Percentiles rank a stretch among this genome's conserved stretches.
Conservation (phyloP, 2,797 vertebrate genomes). For the Molossus alvarezi region DNA sequence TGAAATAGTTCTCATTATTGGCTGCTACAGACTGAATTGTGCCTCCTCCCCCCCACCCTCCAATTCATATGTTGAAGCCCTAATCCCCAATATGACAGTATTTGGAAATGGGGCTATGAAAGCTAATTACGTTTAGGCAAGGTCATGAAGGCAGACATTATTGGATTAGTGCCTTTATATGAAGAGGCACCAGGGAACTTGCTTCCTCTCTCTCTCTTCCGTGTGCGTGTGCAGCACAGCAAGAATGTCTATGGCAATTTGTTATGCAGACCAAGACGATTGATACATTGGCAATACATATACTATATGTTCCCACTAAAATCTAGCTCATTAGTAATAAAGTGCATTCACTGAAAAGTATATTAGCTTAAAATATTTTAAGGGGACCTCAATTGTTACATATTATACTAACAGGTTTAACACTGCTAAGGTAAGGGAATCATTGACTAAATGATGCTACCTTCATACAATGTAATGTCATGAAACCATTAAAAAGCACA, state of each 20-base stretch:
- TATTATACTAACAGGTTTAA: not conserved
- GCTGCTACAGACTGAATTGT: not conserved
- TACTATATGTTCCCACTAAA: slow-evolving; percentile 39
- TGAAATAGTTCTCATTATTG: slow-evolving; percentile 47
- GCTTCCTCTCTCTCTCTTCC: not conserved
- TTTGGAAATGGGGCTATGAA: not conserved
- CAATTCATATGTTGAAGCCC: not conserved
- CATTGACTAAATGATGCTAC: not conserved
- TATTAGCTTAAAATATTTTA: slow-evolving; percentile 50
- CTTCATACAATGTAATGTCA: not conserved
- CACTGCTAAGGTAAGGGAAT: not conserved
- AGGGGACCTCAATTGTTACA: not conserved
- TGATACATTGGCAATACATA: not conserved
- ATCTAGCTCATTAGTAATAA: slow-evolving; percentile 59
- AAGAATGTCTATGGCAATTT: not conserved
- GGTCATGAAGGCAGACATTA: not conserved
- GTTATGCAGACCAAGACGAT: not conserved
- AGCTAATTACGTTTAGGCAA: not conserved
- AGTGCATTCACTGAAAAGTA: slow-evolving; percentile 31
- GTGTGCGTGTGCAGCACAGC: not conserved
- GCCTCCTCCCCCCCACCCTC: not conserved
- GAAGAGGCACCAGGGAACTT: not conserved
- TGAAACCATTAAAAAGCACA: not conserved
- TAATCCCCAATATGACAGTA: not conserved
- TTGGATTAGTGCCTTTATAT: not conserved